Conservation (phyloP, 2,113 vertebrate species). For the Cyprinodon tularosa region DNA sequence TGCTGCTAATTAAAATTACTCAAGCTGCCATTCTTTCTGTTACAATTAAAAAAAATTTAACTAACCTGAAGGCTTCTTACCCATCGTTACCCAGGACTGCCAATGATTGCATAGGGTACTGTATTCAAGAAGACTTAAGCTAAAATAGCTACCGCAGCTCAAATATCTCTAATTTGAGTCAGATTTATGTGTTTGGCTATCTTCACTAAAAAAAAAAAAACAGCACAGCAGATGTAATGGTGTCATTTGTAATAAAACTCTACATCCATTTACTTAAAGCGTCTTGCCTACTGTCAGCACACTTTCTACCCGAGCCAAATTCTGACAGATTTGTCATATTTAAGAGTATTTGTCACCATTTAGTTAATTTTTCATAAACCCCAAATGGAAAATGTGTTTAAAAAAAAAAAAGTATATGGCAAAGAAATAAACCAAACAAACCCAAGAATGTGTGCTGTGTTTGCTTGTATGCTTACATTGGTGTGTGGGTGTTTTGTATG, state of each 20-base stretch:
- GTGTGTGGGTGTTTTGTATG: slow-evolving; percentile 32
- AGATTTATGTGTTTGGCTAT: neutral
- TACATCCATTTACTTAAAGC: slow-evolving; percentile 8
- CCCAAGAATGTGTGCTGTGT: neutral
- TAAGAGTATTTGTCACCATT: neutral
- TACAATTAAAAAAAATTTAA: neutral
- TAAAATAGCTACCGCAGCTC: neutral
- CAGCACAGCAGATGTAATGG: neutral
- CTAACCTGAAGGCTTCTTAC: neutral
- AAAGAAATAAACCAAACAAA: neutral
- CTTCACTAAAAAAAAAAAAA: neutral
- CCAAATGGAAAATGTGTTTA: slow-evolving; percentile 6
- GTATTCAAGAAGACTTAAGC: neutral
- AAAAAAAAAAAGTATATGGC: neutral
- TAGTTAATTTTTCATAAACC: neutral
- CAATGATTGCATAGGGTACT: neutral
- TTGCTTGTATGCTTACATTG: neutral
- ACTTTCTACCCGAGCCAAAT: neutral
- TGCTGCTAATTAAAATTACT: too few species aligned
- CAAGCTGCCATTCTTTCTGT: too few species aligned
- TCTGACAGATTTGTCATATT: slow-evolving; percentile 5
- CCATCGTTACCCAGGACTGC: neutral
- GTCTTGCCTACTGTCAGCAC: neutral
- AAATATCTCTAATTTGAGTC: neutral
- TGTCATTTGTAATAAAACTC: slow-evolving; percentile 2